Evolutionary conservation across 1,140 invertebrate species (phyloP).

Genomic region (Drosophila nebulosa): DNA sequence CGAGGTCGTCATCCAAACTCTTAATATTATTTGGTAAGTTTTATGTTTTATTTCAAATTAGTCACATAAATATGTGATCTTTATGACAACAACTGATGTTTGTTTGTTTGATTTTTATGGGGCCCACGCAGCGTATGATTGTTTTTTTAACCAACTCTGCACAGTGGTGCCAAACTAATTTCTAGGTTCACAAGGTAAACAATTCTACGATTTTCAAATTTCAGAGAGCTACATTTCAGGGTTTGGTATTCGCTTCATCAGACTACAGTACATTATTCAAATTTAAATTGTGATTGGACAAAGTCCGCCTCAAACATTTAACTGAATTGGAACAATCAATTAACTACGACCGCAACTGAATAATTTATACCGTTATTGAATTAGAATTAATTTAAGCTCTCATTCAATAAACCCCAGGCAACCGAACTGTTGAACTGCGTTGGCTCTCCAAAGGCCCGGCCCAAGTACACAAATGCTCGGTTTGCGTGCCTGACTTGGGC

Average conservation of each 20-base stretch:
- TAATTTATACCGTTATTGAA: slow-evolving; percentile 67
- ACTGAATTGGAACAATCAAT: slow-evolving; percentile 67
- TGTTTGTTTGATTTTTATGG: slow-evolving; percentile 44
- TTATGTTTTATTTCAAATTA: slow-evolving; percentile 77
- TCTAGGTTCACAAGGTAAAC: neutral
- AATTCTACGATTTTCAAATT: no score
- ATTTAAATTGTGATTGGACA: slow-evolving; percentile 44
- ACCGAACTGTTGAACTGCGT: neutral
- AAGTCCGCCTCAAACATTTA: slow-evolving; percentile 49
- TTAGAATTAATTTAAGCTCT: slow-evolving; percentile 32
- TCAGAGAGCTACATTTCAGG: no score
- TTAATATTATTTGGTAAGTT: slow-evolving; percentile 79
- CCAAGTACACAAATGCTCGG: slow-evolving; percentile 55
- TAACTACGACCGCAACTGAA: slow-evolving; percentile 50
- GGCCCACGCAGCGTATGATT: slow-evolving; percentile 66
- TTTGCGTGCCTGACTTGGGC: slow-evolving; percentile 52
- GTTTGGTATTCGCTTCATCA: neutral
- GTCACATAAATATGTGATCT: slow-evolving; percentile 73
- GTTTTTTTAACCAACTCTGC: slow-evolving; percentile 13
- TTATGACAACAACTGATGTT: slow-evolving; percentile 55
- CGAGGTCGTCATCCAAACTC: slow-evolving; percentile 24
- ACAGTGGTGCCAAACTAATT: neutral
- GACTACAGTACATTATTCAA: slow-evolving; percentile 60
- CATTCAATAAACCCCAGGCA: neutral
- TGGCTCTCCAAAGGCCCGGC: slow-evolving; percentile 38